These are phyloP conservation scores for Dipodomys ordii DNA, from an alignment of 2,113 vertebrate genomes.

Conservation along the genomic window DNA sequence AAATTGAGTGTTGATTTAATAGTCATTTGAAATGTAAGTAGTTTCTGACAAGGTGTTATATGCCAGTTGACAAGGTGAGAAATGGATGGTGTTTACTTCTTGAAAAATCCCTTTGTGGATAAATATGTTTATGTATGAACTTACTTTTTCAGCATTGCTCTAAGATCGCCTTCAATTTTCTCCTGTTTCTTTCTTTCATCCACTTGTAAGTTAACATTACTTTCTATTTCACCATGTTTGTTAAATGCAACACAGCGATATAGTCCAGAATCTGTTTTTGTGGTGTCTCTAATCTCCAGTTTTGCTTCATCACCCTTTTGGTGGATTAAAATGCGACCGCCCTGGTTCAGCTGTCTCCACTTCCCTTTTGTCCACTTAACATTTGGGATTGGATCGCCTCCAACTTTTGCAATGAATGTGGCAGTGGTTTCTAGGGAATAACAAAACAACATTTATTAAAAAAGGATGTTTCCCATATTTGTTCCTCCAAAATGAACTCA, in stretches of 20 bases:
- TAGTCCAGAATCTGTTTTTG: conserved; percentile 94
- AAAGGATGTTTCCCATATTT: neutral
- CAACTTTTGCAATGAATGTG: conserved; percentile 98
- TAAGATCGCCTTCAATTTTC: conserved; percentile 92
- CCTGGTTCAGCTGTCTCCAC: conserved; percentile 98
- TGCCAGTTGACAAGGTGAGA: neutral
- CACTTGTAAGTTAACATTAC: conserved; percentile 91
- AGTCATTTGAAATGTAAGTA: too few relatives aligned
- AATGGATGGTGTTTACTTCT: neutral
- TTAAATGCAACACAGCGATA: conserved; percentile 95
- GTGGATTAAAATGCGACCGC: conserved; percentile 93
- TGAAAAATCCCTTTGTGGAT: neutral
- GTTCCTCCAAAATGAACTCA: neutral
- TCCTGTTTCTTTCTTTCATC: conserved; percentile 92
- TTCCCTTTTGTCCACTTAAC: conserved; percentile 99
- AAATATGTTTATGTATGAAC: neutral
- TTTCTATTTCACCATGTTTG: conserved; percentile 95
- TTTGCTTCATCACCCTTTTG: conserved; percentile 95
- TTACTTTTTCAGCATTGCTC: conserved; percentile 97
- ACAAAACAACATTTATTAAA: conserved; percentile 62
- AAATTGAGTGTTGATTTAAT: neutral
- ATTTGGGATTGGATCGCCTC: conserved; percentile 97
- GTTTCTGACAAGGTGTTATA: neutral
- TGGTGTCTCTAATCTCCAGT: conserved; percentile 93
- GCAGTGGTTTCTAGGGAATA: conserved; percentile 92